Conservation (phyloP, 2,113 vertebrate genomes). For the Sinosuthora webbiana region DNA sequence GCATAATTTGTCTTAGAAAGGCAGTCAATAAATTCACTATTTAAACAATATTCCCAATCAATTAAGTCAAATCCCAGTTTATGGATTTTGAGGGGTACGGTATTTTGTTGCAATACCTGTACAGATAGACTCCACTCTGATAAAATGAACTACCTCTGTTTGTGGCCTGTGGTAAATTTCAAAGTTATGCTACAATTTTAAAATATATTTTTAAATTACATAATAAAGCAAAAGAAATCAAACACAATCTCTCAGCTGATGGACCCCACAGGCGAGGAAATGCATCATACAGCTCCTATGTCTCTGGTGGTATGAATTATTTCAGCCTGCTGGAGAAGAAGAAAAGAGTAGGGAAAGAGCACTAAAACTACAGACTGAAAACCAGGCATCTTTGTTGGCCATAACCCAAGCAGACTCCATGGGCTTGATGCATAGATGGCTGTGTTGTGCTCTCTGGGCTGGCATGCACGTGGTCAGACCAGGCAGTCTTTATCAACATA, state of each 20-base stretch:
- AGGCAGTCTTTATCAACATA: background rate
- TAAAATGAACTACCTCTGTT: background rate
- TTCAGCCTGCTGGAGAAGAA: constrained; percentile 28
- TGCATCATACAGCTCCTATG: background rate
- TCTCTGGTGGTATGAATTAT: background rate
- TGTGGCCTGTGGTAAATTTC: background rate
- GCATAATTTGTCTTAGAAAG: background rate
- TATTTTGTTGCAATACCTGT: background rate
- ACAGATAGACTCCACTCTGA: background rate
- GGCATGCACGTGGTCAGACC: background rate
- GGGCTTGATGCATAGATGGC: background rate
- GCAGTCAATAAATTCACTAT: background rate
- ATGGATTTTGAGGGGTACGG: background rate
- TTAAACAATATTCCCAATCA: background rate
- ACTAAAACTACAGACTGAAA: background rate
- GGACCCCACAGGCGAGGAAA: constrained; percentile 9
- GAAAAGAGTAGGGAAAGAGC: background rate
- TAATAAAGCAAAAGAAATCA: background rate
- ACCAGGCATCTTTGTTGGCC: background rate
- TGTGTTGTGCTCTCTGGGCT: background rate
- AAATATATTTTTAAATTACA: background rate
- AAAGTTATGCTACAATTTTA: background rate
- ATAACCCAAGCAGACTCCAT: background rate
- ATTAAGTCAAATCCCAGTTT: background rate
- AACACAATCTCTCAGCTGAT: background rate